Evolutionary conservation across 64 coral and sea anemone genomes (phyloP).

Genomic region (Cladopsammia gracilis): DNA sequence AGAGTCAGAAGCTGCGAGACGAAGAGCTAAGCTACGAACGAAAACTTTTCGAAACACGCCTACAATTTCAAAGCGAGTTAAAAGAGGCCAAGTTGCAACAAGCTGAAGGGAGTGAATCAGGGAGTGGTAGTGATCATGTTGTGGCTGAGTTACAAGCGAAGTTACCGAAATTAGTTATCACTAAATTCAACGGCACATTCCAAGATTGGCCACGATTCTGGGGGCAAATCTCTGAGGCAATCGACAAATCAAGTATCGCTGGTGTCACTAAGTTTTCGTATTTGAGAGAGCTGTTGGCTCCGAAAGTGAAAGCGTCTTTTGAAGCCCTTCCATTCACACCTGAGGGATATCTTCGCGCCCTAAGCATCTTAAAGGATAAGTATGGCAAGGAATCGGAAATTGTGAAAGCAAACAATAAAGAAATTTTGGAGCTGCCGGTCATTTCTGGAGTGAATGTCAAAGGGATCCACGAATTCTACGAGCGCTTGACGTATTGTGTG

Average conservation of each 20-base stretch:
- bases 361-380: neutral
- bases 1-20: neutral
- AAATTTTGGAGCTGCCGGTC: too few relatives aligned
- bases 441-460: too few relatives aligned
- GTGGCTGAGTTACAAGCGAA: neutral
- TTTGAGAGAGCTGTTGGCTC: constrained; percentile 10
- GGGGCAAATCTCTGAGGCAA: constrained; percentile 8
- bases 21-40: neutral
- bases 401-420: too few relatives aligned
- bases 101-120: neutral
- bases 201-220: constrained; percentile 47
- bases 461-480: too few relatives aligned
- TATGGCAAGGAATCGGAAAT: too few relatives aligned
- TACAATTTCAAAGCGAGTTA: neutral
- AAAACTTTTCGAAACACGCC: too few relatives aligned
- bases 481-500: neutral
- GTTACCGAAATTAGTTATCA: constrained; percentile 3
- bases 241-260: constrained; percentile 19
- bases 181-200: constrained; percentile 3
- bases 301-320: neutral
- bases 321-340: neutral
- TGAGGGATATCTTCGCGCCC: neutral
- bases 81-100: neutral
- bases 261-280: constrained; percentile 34
- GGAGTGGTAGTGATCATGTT: neutral